Base-by-base conservation (phyloP, 2,113 vertebrate genomes). In the Callionymus lyra region DNA sequence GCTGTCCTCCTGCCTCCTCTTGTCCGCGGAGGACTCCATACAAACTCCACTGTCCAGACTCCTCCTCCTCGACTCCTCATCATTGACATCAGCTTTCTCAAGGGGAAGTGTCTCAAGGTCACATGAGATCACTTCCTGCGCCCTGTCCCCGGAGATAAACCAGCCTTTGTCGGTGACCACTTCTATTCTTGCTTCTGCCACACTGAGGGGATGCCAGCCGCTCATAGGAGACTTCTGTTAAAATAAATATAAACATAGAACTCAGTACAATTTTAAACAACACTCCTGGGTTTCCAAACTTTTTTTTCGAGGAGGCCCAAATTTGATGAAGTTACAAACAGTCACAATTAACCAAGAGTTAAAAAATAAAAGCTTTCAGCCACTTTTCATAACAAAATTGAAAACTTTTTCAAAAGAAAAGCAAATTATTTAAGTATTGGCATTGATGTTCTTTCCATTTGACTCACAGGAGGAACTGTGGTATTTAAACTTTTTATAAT, bases 151-250 rank as follows among this genome's bases (percentile, higher is more conserved):
- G 27, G 45, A 59, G 11, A 87, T 55, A 31, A 83, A 67, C 82
- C 84, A 87, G 39, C 79, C 83, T 42, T 74, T 82, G 58, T 84
- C 74, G 38, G 71, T 84, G 17, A 87, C 77, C 1, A 60, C 59
- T 45, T 87, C 85, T 14, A 84, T 56, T 0, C 50, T 11, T 2
- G 48, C 74, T 10, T 70, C 59, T 50, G 44, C 41, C 2, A 82
- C 17, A 4, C 10, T 52, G 11, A 85, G 70, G 8, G 84, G 85
- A 15, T n/a, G 48, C 85, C 83, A 85, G 17, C 27, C 49, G 17
- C 40, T 70, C 2, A 31, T 13, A 16, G 63, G 47, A 31, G 67
- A 67, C 79, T 83, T 83, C 85, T 87, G 41, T 8, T 12, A n/a
- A 34, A 13, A 44, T 2, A 48, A 10, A 36, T 50, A 6, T 38